Percentiles rank a stretch among this genome's conserved stretches.
phyloP scores from a whole-genome alignment of 2,113 vertebrate genomes.

The Charina bottae region DNA sequence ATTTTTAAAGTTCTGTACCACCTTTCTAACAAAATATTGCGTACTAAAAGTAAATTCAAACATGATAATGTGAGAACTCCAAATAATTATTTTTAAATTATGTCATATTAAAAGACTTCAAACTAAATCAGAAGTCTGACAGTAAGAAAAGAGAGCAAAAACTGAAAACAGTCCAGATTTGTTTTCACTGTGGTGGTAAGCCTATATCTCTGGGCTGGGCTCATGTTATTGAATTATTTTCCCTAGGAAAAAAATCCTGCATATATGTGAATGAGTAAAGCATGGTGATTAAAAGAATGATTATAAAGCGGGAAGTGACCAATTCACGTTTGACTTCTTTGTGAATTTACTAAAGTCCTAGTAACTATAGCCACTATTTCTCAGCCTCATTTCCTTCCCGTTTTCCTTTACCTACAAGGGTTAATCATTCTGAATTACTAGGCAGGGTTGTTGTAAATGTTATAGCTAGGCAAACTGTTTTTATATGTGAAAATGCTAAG shows the following conservation, averaged over 20 bases:
- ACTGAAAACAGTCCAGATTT: neutral
- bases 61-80: neutral
- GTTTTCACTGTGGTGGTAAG: neutral
- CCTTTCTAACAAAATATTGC: neutral
- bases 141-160: neutral
- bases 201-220: neutral
- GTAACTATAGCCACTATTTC: neutral
- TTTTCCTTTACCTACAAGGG: too few relatives aligned
- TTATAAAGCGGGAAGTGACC: neutral
- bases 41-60: neutral
- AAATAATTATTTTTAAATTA: neutral
- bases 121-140: neutral
- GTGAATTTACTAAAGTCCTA: neutral
- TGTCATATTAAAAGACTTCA: neutral
- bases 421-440: neutral
- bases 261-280: neutral
- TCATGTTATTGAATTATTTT: neutral
- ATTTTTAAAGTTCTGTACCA: neutral
- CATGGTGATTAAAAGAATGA: neutral
- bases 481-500: neutral
- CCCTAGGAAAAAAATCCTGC: neutral
- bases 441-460: neutral
- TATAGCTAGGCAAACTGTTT: neutral
- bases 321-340: neutral
- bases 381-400: neutral